phyloP scores from a whole-genome alignment of 1,140 invertebrate species.

The Eciton burchellii region DNA sequence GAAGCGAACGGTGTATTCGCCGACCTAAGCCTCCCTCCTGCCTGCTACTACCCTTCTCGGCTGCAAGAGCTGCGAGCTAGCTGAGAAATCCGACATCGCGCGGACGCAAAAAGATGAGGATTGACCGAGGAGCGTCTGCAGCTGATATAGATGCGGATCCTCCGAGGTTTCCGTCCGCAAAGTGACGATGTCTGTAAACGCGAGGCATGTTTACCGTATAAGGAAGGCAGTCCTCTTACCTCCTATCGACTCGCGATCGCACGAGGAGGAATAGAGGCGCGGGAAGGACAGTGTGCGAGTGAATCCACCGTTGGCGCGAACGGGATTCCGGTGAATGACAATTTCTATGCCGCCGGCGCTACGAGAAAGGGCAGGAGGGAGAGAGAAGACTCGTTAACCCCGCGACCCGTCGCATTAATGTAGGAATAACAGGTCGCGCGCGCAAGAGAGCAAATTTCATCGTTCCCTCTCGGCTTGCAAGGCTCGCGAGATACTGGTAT shows the following conservation, averaged over 20 bases:
- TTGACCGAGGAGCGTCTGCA: constrained; percentile 63
- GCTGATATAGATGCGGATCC: constrained; percentile 53
- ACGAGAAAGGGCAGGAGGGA: not conserved
- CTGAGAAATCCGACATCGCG: constrained; percentile 29
- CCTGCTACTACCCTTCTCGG: not conserved
- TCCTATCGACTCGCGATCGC: constrained; percentile 57
- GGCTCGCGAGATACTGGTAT: constrained; percentile 22
- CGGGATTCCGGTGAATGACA: constrained; percentile 21
- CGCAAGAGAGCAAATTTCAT: constrained; percentile 24
- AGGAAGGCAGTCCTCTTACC: constrained; percentile 56
- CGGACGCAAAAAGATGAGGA: constrained; percentile 64
- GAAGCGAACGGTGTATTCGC: constrained; percentile 3
- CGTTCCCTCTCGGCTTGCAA: not conserved
- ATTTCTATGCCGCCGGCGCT: constrained; percentile 43
- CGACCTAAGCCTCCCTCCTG: not conserved
- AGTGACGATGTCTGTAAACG: constrained; percentile 76
- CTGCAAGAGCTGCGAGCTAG: constrained; percentile 18
- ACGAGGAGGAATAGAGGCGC: not conserved
- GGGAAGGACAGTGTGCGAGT: not conserved
- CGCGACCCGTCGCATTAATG: constrained; percentile 16
- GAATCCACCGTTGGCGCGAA: not conserved
- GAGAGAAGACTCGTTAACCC: constrained; percentile 56
- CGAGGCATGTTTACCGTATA: constrained; percentile 41
- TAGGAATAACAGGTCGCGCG: constrained; percentile 42
- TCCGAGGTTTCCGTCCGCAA: constrained; percentile 63